A percentile compares a stretch with the other conserved stretches of the same genome.
phyloP scores from a whole-genome alignment of 2,888 invertebrate species.

The Leucophenga maculata region DNA sequence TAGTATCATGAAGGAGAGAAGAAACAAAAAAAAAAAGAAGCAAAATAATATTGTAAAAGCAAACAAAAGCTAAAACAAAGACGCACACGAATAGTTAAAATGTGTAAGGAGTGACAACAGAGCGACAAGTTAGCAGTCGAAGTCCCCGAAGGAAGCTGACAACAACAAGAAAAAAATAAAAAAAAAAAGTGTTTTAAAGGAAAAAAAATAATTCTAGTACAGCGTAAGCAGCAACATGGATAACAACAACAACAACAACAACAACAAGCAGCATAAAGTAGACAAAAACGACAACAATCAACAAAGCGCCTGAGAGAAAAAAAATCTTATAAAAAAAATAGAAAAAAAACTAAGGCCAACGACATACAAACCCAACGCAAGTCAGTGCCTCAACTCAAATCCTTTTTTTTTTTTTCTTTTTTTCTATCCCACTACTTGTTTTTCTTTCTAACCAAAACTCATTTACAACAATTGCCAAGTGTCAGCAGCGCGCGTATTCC shows the following conservation, averaged over 20 bases:
- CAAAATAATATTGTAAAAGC: background rate
- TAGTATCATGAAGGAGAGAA: background rate
- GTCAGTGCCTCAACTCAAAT: background rate
- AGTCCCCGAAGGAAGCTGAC: constrained; percentile 53
- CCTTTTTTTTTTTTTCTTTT: constrained; percentile 5
- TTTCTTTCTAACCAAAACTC: constrained; percentile 48
- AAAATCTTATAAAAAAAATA: constrained; percentile 27
- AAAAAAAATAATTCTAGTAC: background rate
- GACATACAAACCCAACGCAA: background rate
- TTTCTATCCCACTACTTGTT: background rate
- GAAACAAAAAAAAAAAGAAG: background rate
- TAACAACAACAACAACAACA: constrained; percentile 12
- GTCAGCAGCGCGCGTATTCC: constrained; percentile 3
- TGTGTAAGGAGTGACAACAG: background rate
- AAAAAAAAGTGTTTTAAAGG: too few relatives aligned
- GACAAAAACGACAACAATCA: constrained; percentile 19
- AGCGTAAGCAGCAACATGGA: constrained; percentile 7
- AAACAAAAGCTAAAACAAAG: constrained; percentile 30
- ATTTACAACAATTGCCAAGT: constrained; percentile 52
- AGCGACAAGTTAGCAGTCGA: constrained; percentile 34
- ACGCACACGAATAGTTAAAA: constrained; percentile 5
- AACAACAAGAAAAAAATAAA: constrained; percentile 7
- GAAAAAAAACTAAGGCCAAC: background rate
- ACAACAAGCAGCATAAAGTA: background rate
- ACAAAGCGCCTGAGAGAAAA: constrained; percentile 23